Evolutionary conservation across 2,797 vertebrate species (phyloP).

Genomic region (Cichlasoma orientale): DNA sequence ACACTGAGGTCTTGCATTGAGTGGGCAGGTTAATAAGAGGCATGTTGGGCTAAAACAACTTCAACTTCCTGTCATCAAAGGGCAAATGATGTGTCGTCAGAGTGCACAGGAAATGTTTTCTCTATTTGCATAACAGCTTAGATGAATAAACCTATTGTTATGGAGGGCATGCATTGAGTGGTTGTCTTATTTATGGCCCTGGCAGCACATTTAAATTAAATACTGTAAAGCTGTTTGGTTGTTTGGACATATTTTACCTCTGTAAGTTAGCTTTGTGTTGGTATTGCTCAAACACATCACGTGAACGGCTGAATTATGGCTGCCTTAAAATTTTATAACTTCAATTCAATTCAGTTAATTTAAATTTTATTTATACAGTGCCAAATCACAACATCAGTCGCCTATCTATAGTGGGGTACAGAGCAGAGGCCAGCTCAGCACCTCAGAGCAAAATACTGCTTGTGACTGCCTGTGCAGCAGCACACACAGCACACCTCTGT

Average conservation of each 20-base stretch:
- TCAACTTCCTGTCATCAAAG: constrained; percentile 67
- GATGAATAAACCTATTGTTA: constrained; percentile 18
- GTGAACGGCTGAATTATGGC: constrained; percentile 61
- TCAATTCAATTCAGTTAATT: too few species aligned
- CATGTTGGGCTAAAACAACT: constrained; percentile 55
- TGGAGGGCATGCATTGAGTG: not conserved
- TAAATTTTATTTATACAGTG: too few species aligned
- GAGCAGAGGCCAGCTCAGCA: constrained; percentile 40
- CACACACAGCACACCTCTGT: constrained; percentile 32
- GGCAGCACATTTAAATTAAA: constrained; percentile 12
- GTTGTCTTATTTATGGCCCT: constrained; percentile 28
- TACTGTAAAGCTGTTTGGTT: constrained; percentile 38
- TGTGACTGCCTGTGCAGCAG: constrained; percentile 24
- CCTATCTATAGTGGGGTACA: constrained; percentile 60
- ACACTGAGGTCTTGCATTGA: constrained; percentile 66
- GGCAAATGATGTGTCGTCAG: constrained; percentile 59
- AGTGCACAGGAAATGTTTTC: constrained; percentile 21
- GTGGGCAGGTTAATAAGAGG: constrained; percentile 77
- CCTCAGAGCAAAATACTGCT: constrained; percentile 33
- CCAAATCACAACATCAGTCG: too few species aligned
- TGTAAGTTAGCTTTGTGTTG: constrained; percentile 53
- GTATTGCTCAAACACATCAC: constrained; percentile 44
- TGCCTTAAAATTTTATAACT: constrained; percentile 49
- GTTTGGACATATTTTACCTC: constrained; percentile 46
- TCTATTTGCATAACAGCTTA: constrained; percentile 2